Percentiles rank a stretch among this genome's conserved stretches.
Conservation (phyloP, 1,140 invertebrate genomes). For the Drosophila ohnishii region DNA sequence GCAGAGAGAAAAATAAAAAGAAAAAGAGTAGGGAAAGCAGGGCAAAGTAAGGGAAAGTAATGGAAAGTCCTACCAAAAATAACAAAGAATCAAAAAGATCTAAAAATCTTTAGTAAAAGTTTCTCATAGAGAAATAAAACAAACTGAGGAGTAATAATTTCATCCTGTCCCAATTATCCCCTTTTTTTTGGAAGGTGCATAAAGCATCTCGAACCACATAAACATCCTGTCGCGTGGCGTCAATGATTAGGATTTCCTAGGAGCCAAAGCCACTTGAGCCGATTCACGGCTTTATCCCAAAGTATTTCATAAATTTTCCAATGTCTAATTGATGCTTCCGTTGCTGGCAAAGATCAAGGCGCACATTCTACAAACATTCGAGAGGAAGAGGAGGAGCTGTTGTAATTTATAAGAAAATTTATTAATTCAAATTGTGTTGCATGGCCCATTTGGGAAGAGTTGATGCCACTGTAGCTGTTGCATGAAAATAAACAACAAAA, state of each 20-base stretch:
- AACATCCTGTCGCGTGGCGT: constrained; percentile 77
- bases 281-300: constrained; percentile 44
- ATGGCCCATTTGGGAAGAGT: constrained; percentile 53
- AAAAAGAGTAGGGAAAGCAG: no score
- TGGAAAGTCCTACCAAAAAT: not conserved
- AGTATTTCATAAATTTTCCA: constrained; percentile 59
- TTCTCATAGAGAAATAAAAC: not conserved
- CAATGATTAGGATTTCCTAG: constrained; percentile 51
- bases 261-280: constrained; percentile 32
- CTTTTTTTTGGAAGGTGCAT: not conserved
- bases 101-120: not conserved
- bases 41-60: not conserved
- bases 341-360: constrained; percentile 57
- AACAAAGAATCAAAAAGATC: no score
- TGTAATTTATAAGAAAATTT: constrained; percentile 72
- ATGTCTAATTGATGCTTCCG: constrained; percentile 74
- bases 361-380: constrained; percentile 47
- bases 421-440: constrained; percentile 69
- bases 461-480: constrained; percentile 22
- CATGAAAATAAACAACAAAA: constrained; percentile 57
- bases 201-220: constrained; percentile 22
- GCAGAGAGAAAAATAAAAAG: not conserved
- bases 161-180: not conserved
- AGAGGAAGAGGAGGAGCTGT: not conserved
- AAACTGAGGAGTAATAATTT: not conserved